Base-by-base conservation (phyloP, 92 coral and sea anemone species). In the Zoanthus sansibaricus region DNA sequence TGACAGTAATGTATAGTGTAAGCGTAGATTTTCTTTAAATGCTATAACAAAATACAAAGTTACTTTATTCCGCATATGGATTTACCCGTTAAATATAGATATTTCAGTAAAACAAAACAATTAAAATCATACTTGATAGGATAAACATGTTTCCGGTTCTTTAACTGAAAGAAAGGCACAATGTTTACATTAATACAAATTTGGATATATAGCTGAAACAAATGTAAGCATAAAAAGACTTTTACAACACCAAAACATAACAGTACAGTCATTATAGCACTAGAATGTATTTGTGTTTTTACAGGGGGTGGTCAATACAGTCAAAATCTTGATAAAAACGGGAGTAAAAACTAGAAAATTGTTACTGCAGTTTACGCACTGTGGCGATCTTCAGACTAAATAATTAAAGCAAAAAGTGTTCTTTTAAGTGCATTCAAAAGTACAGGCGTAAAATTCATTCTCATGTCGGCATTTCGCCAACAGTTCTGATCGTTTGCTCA, bases 1-100 rank as follows among this genome's bases (percentile, higher is more conserved):
- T n/a, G 72, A 45, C 84, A 79, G 10, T 16, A 79, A 13, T 79
- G 84, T 62, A 79, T 16, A 17, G 84, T 79, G 51, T 79, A 64
- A 21, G 72, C 84, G 37, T 79, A 71, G 51, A 79, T 52, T 71
- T 62, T 79, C 25, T 79, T 79, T 18, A 79, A 67, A 10, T 79
- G 72, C 84, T 79, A 72, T 44, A 48, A 62, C 17, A 16, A 79
- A 79, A 15, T 1, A 17, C 46, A 20, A 10, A 3, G 32, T 75
- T 75, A 49, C 21, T 9, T 12, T 6, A 48, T 47, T 21, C 10
- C 10, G 37, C 37, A 9, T 7, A 14, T 51, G 61, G 16, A 48
- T 48, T 20, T 37, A 0, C 6, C 5, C 20, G 5, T n/a, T 8
- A 15, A 49, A n/a, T 18, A 9, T 15, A 75, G 64, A 21, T 0